Evolutionary conservation across 2,113 vertebrate genomes (phyloP).

Genomic region (Marmota monax): DNA sequence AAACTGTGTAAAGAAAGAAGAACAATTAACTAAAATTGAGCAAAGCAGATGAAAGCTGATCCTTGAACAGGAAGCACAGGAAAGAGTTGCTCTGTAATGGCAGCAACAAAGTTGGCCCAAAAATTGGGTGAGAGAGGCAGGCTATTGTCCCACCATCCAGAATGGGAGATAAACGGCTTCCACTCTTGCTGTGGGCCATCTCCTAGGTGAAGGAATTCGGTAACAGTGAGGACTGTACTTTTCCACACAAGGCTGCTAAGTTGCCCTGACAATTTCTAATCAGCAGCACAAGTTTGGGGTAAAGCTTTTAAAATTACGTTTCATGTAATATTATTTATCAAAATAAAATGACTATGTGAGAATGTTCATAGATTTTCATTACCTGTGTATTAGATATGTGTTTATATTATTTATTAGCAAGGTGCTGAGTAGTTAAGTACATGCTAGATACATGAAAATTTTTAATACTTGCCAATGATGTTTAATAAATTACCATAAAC

Average conservation of each 20-base stretch:
- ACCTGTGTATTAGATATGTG: background rate
- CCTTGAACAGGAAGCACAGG: background rate
- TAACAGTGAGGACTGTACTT: background rate
- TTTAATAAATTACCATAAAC: conserved; percentile 32
- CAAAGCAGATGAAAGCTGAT: background rate
- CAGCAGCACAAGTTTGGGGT: background rate
- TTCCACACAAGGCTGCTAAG: accelerated
- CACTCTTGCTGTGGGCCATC: background rate
- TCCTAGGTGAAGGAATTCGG: too few species aligned
- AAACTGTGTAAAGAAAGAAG: background rate
- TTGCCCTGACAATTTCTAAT: background rate
- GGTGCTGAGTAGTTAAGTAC: background rate
- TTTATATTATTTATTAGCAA: background rate
- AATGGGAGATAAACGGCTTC: background rate
- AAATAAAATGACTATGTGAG: background rate
- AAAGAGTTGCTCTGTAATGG: background rate
- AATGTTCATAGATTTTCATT: background rate
- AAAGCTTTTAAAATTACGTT: background rate
- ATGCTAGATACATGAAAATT: background rate
- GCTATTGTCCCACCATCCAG: background rate
- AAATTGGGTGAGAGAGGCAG: background rate
- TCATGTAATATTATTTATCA: background rate
- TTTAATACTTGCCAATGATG: conserved; percentile 35
- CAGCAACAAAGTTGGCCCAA: background rate
- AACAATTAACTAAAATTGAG: background rate